Base-by-base conservation (phyloP, 2,888 invertebrate species). In the Synanthedon vespiformis region DNA sequence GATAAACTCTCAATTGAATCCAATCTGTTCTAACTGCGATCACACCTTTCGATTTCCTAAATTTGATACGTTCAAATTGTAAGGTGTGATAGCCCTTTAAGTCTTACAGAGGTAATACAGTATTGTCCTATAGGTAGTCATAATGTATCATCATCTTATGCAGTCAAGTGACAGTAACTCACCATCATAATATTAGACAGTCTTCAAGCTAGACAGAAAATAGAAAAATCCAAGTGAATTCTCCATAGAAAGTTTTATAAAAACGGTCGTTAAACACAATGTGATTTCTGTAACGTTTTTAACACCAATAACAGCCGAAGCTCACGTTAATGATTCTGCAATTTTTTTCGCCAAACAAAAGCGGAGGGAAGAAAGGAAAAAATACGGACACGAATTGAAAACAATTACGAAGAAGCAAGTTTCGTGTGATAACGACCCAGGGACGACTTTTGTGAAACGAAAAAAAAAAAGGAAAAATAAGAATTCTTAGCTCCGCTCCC, bases 371-470 rank as follows among this genome's bases (percentile, higher is more conserved):
- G 54, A 48, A 54, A 59, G 60, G 53, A 58, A 65, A 67, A 68
- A 73, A 72, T 64, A 64, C 61, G 66, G 67, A 63, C 59, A 72
- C 68, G 74, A 76, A 78, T 77, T 72, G 77, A 72, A 81, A 80
- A 80, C 78, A 79, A 80, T 81, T 80, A 80, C 74, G 59, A 55
- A 58, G 64, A 57, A 65, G 66, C 68, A 72, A 79, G 74, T 75
- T 75, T 67, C 67, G 60, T 65, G 67, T 68, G 78, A 78, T 77
- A 79, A 77, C 74, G 72, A 67, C 69, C 60, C 13, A 58, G 56
- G 61, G 62, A 61, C 58, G 72, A 71, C 68, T 72, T 74, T 72
- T 75, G 70, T 74, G 65, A 71, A 66, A 65, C 58, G 62, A 60
- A 59, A 61, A 61, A 61, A 55, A 40, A 61, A 55, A 40, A 49